phyloP scores from a whole-genome alignment of 2,888 invertebrate species.

The Endotricha flammealis region DNA sequence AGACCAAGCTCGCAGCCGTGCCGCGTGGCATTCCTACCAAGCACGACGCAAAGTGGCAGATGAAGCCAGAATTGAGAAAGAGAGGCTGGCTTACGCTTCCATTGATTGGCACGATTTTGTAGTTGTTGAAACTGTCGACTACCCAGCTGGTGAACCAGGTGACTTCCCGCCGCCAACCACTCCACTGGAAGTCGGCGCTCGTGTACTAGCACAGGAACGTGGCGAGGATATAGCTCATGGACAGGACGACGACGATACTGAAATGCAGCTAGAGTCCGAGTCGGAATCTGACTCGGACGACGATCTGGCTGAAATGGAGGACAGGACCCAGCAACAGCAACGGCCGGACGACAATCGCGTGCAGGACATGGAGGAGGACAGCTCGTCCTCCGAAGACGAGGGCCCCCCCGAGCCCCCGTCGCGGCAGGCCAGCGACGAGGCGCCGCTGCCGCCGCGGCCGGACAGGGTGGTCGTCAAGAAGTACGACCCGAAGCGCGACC shows the following conservation, averaged over 20 bases:
- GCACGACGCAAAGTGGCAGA: constrained; percentile 94
- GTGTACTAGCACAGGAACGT: constrained; percentile 90
- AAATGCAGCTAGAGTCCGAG: constrained; percentile 94
- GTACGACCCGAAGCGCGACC: constrained; percentile 91
- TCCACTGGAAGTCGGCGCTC: constrained; percentile 96
- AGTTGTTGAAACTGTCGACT: constrained; percentile 99
- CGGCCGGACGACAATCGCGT: constrained; percentile 75
- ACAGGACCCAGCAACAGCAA: constrained; percentile 65
- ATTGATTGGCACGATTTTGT: constrained; percentile 99
- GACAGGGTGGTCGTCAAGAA: constrained; percentile 97
- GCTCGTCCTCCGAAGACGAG: constrained; percentile 77
- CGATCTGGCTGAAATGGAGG: constrained; percentile 83
- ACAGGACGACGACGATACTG: constrained; percentile 84
- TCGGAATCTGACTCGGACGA: constrained; percentile 79
- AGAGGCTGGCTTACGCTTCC: constrained; percentile 96
- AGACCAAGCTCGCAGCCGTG: constrained; percentile 95
- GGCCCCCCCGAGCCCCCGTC: constrained; percentile 39
- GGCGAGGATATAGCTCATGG: constrained; percentile 80
- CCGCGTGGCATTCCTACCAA: constrained; percentile 98
- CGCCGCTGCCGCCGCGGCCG: constrained; percentile 90
- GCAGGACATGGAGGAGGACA: constrained; percentile 96
- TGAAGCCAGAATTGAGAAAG: constrained; percentile 96
- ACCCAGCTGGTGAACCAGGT: constrained; percentile 96
- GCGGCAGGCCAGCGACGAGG: constrained; percentile 57
- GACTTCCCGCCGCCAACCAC: constrained; percentile 98